Evolutionary conservation across 2,113 vertebrate genomes (phyloP).

Genomic region (Hemichromis elongatus): DNA sequence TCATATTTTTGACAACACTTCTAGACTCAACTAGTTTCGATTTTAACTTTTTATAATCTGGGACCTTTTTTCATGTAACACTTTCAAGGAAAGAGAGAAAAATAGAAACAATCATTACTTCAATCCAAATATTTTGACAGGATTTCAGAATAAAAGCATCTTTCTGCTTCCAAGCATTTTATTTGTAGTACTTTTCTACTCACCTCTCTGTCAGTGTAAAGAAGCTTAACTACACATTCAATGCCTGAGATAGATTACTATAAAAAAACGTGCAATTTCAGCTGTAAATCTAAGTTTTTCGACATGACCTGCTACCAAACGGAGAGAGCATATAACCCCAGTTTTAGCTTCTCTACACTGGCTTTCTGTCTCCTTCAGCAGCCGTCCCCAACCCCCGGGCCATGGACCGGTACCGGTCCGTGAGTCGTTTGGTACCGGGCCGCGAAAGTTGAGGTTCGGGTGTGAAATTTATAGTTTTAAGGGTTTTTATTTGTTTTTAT

Average conservation of each 20-base stretch:
- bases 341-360: too few species aligned
- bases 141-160: not conserved
- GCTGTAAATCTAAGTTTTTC: not conserved
- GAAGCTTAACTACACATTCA: not conserved
- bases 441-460: too few species aligned
- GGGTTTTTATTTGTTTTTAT: too few species aligned
- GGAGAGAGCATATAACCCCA: too few species aligned
- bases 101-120: not conserved
- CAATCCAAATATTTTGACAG: not conserved
- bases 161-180: not conserved
- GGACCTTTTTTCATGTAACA: not conserved
- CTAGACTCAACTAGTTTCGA: not conserved
- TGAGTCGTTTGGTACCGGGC: too few species aligned
- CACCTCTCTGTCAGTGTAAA: not conserved
- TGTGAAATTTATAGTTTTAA: too few species aligned
- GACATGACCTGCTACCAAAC: too few species aligned
- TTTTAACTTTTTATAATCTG: not conserved
- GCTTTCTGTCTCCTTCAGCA: too few species aligned
- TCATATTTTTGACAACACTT: not conserved
- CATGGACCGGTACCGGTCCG: too few species aligned
- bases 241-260: not conserved
- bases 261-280: not conserved
- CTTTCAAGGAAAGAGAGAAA: rapidly evolving
- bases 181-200: rapidly evolving
- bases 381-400: too few species aligned